Conservation (phyloP, 2,113 vertebrate genomes). For the Blennius ocellaris region DNA sequence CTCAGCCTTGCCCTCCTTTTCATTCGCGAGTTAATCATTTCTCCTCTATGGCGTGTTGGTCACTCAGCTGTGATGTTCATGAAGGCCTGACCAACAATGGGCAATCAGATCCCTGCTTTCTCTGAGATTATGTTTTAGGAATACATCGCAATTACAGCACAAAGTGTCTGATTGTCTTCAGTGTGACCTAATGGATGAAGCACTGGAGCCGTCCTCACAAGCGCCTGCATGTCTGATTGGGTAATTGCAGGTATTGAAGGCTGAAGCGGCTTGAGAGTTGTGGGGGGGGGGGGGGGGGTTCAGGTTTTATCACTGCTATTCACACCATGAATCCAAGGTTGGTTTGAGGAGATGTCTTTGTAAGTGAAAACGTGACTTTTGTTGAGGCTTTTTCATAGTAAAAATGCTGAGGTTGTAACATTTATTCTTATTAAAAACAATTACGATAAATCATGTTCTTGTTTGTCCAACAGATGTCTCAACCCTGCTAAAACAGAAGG, state of each 20-base stretch:
- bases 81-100: slow-evolving; percentile 33
- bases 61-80: too few relatives aligned
- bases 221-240: slow-evolving; percentile 48
- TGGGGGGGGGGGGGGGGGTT: too few relatives aligned
- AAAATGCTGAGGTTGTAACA: too few relatives aligned
- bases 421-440: too few relatives aligned
- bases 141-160: slow-evolving; percentile 1
- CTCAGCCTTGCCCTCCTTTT: too few relatives aligned
- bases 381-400: too few relatives aligned
- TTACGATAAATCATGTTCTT: not conserved
- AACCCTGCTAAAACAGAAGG: slow-evolving; percentile 39
- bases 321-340: too few relatives aligned
- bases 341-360: too few relatives aligned
- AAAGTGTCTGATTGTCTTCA: slow-evolving; percentile 45
- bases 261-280: slow-evolving; percentile 24
- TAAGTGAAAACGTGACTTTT: too few relatives aligned
- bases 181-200: not conserved
- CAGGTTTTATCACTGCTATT: too few relatives aligned
- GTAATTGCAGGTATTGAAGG: slow-evolving; percentile 32
- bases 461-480: slow-evolving; percentile 51
- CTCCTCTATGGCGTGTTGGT: too few relatives aligned
- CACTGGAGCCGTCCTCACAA: slow-evolving; percentile 19
- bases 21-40: too few relatives aligned
- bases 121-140: slow-evolving; percentile 10
- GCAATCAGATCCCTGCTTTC: slow-evolving; percentile 49